Percentiles rank a stretch among this genome's conserved stretches.
phyloP scores from a whole-genome alignment of 2,797 vertebrate genomes.

The Naso thynnoides region DNA sequence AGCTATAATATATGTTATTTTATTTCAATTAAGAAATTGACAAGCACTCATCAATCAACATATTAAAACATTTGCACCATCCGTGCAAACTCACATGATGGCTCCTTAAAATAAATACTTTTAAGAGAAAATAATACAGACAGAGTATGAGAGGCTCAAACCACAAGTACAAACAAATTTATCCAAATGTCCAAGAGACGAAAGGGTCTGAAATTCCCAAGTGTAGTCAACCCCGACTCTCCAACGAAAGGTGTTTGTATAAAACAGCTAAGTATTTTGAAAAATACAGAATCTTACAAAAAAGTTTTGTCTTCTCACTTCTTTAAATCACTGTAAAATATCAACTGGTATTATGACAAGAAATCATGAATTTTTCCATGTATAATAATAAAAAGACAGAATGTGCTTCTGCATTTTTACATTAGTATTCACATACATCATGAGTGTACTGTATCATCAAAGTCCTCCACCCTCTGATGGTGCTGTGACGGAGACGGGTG shows the following conservation, averaged over 20 bases:
- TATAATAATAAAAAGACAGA: slow-evolving; percentile 81
- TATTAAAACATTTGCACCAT: slow-evolving; percentile 83
- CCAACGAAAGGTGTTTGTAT: slow-evolving; percentile 82
- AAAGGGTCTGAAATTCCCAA: slow-evolving; percentile 78
- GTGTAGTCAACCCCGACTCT: slow-evolving; percentile 73
- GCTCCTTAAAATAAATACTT: slow-evolving; percentile 89
- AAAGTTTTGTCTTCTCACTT: slow-evolving; percentile 71
- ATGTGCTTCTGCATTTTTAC: slow-evolving; percentile 86
- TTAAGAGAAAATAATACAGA: slow-evolving; percentile 86
- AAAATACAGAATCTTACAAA: slow-evolving; percentile 90
- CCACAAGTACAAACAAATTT: slow-evolving; percentile 77
- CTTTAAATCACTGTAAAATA: slow-evolving; percentile 87
- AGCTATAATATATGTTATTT: slow-evolving; percentile 83
- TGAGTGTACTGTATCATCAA: slow-evolving; percentile 66
- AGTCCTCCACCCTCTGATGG: slow-evolving; percentile 64
- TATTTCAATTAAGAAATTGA: slow-evolving; percentile 87
- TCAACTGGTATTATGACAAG: slow-evolving; percentile 87
- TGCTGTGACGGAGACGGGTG: slow-evolving; percentile 55
- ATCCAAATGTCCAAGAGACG: slow-evolving; percentile 79
- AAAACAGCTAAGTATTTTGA: slow-evolving; percentile 85
- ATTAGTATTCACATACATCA: slow-evolving; percentile 83
- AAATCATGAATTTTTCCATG: slow-evolving; percentile 77
- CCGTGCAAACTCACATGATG: slow-evolving; percentile 74
- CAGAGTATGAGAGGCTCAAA: slow-evolving; percentile 83
- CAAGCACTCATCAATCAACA: slow-evolving; percentile 87